These are phyloP conservation scores for Caenorhabditis japonica DNA, from an alignment of 2,888 invertebrate genomes.

Conservation along the genomic window DNA sequence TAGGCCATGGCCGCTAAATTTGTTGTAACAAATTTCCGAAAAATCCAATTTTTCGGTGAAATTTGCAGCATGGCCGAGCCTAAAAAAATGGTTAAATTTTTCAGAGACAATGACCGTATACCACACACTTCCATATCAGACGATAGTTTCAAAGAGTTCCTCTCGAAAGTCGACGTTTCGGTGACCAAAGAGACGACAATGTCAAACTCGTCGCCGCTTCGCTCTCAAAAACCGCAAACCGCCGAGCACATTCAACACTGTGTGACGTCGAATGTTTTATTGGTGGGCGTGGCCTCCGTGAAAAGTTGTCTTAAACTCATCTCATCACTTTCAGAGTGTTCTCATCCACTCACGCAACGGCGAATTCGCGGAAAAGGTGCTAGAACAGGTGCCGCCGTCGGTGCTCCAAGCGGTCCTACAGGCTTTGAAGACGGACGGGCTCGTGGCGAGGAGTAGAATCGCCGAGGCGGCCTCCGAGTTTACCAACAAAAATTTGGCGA, in stretches of 20 bases:
- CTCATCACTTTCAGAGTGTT: slow-evolving; percentile 54
- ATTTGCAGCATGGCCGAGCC: no score
- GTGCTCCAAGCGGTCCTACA: slow-evolving; percentile 54
- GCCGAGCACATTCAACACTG: slow-evolving; percentile 63
- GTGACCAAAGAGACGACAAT: slow-evolving; percentile 51
- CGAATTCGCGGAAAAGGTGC: slow-evolving; percentile 41
- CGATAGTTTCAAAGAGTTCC: slow-evolving; percentile 39
- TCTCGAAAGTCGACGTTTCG: slow-evolving; percentile 32
- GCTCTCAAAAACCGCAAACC: slow-evolving; percentile 55
- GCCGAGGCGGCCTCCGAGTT: slow-evolving; percentile 42
- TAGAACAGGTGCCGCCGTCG: slow-evolving; percentile 57
- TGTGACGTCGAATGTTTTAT: slow-evolving; percentile 66
- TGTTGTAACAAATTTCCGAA: no score
- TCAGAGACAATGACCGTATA: slow-evolving; percentile 58
- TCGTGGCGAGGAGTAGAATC: slow-evolving; percentile 62
- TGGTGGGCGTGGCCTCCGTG: slow-evolving; percentile 38
- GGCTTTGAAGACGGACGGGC: slow-evolving; percentile 66
- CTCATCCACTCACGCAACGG: slow-evolving; percentile 55
- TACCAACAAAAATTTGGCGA: slow-evolving; percentile 61
- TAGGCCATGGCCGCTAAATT: no score
- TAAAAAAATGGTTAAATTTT: slow-evolving; percentile 3
- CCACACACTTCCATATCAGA: slow-evolving; percentile 48
- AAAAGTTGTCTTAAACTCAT: background rate
- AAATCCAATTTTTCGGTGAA: no score
- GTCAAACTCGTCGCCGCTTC: slow-evolving; percentile 46